A percentile compares a stretch with the other conserved stretches of the same genome.
These are phyloP conservation scores for Alethe diademata DNA, from an alignment of 2,113 vertebrate genomes.

Conservation along the genomic window DNA sequence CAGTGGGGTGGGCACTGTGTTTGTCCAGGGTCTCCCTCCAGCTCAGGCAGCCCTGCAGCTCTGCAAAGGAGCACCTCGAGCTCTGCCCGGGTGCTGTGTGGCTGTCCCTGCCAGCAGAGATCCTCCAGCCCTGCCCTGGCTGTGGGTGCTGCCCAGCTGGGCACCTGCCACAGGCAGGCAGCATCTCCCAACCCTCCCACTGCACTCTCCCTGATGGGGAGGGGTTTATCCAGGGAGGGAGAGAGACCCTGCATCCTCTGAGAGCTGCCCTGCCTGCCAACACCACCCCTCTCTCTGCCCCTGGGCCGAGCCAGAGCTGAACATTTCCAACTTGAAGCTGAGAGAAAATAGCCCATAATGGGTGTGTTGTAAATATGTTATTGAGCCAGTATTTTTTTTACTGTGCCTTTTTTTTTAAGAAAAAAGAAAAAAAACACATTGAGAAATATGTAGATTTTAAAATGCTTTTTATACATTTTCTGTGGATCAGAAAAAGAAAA, in stretches of 20 bases:
- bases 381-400: conserved; percentile 90
- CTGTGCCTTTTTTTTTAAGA: conserved; percentile 73
- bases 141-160: background rate
- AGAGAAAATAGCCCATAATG: conserved; percentile 91
- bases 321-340: conserved; percentile 60
- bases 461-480: conserved; percentile 72
- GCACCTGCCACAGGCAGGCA: background rate
- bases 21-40: background rate
- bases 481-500: conserved; percentile 80
- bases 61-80: background rate
- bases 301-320: conserved; percentile 25
- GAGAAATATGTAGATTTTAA: conserved; percentile 59
- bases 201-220: background rate
- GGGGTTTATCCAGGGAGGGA: background rate
- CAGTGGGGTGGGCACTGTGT: background rate
- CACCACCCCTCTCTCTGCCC: background rate
- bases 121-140: background rate
- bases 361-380: conserved; percentile 86
- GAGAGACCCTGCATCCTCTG: rapidly evolving
- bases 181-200: rapidly evolving
- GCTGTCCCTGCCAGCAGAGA: background rate
- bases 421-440: background rate
- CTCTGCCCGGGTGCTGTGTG: rapidly evolving
- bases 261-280: background rate
- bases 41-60: background rate